Conservation (phyloP, 2,888 invertebrate species). For the Dolomedes plantarius region DNA sequence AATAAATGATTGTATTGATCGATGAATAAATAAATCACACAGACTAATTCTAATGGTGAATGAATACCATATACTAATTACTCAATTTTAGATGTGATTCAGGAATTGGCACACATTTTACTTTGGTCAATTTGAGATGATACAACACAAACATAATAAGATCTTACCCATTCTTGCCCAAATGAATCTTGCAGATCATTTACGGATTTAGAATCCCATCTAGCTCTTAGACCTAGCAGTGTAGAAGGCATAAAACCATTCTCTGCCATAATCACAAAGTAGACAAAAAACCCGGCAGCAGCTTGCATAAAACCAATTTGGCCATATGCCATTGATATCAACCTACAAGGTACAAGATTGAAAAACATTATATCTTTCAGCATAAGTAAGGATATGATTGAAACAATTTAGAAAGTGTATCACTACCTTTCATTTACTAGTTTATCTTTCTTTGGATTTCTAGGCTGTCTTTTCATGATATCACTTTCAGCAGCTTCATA, state of each 20-base stretch:
- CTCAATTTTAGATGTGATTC: too few species aligned
- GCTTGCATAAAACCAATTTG: conserved; percentile 84
- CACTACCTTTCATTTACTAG: conserved; percentile 79
- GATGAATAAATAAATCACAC: too few species aligned
- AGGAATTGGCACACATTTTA: too few species aligned
- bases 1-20: too few species aligned
- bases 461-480: conserved; percentile 80
- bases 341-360: conserved; percentile 74
- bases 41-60: too few species aligned
- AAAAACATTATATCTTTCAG: too few species aligned
- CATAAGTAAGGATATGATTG: too few species aligned
- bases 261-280: conserved; percentile 99
- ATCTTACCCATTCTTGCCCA: conserved; percentile 97
- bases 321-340: conserved; percentile 99
- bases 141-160: too few species aligned
- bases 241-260: conserved; percentile 95
- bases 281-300: conserved; percentile 84
- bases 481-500: conserved; percentile 79
- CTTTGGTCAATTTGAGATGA: too few species aligned
- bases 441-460: conserved; percentile 78
- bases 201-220: conserved; percentile 99
- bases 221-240: conserved; percentile 95
- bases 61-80: too few species aligned
- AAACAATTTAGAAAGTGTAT: too few species aligned
- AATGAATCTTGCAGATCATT: conserved; percentile 99